Base-by-base conservation (phyloP, 2,797 vertebrate genomes). In the Amphiprion clarkii region DNA sequence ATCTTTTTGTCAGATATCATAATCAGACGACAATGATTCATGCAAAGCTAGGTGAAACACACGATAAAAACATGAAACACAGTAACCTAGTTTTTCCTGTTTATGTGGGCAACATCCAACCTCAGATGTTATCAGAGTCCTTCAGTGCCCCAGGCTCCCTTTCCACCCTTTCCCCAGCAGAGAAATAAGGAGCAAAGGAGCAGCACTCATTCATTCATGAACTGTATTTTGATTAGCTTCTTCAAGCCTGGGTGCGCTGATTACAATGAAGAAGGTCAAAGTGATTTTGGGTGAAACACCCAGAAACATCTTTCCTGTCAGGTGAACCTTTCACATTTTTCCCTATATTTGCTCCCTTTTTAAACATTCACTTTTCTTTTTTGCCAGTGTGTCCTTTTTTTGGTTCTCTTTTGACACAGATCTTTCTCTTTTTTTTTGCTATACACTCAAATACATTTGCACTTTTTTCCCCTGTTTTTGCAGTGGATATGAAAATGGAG, bases 401-500 rank as follows among this genome's bases (percentile, higher is more conserved):
- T 58, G 55, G 49, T 67, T 75, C 52, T 69, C 67, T 80, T 84
- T 79, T 71, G 23, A 83, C 74, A 84, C 33, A 67, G 71, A 70
- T 73, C 42, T 74, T 64, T 86, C 58, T 33, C 6, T 33, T 33
- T 33, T 36, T 36, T 36, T 90, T 81, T 79, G 64, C 67, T 69
- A 54, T 83, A 79, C 63, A 81, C 70, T 84, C 74, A 81, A 78
- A 89, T 74, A 84, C 58, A 88, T 89, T 89, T 87, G 79, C 78
- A 86, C 81, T 67, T 87, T 77, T 67, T 65, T 40, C 55, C 52
- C 57, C 71, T 78, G 63, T 84, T 85, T 88, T 90, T 87, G 77
- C 87, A 85, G 76, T 88, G 82, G 83, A 88, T 92, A 89, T 93
- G 89, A 93, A 92, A 94, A 93, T 89, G 71, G 78, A 78, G 74